Conservation (phyloP, 2,888 invertebrate species). For the Euplagia quadripunctaria region DNA sequence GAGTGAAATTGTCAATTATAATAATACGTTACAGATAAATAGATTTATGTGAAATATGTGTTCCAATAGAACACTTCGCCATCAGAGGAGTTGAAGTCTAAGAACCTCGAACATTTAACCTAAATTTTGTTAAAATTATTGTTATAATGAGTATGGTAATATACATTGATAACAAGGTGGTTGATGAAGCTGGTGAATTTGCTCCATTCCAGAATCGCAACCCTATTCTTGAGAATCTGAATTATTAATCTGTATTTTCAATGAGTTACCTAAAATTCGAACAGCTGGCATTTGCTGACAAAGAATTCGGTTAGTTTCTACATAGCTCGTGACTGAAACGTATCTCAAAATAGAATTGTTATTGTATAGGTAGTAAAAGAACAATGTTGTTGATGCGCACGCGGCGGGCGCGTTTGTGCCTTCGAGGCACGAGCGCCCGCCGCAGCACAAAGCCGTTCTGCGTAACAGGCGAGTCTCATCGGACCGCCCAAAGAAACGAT, state of each 20-base stretch:
- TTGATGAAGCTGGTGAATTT: neutral
- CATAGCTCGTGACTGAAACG: conserved; percentile 69
- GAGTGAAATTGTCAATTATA: no score
- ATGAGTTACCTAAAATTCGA: conserved; percentile 24
- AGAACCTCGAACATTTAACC: no score
- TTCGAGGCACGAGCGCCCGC: conserved; percentile 35
- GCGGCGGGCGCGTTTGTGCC: conserved; percentile 17
- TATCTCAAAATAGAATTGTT: conserved; percentile 65
- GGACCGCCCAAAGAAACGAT: conserved; percentile 82
- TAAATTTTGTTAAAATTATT: no score
- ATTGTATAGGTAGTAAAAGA: conserved; percentile 66
- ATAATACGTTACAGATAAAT: no score
- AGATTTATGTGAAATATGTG: no score
- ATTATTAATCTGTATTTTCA: conserved; percentile 8
- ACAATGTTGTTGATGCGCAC: conserved; percentile 57
- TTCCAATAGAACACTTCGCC: no score
- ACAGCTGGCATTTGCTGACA: conserved; percentile 51
- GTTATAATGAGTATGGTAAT: neutral
- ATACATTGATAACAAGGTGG: conserved; percentile 5
- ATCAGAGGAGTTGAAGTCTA: no score
- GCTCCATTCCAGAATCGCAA: conserved; percentile 3
- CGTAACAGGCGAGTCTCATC: conserved; percentile 66
- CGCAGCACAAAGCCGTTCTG: conserved; percentile 47
- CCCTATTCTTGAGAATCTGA: conserved; percentile 2
- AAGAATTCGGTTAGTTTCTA: conserved; percentile 54